Evolutionary conservation across 2,797 vertebrate species (phyloP), one percentile per base, ranked within the genome.

Genomic region (Tauraco hartlaubi): DNA sequence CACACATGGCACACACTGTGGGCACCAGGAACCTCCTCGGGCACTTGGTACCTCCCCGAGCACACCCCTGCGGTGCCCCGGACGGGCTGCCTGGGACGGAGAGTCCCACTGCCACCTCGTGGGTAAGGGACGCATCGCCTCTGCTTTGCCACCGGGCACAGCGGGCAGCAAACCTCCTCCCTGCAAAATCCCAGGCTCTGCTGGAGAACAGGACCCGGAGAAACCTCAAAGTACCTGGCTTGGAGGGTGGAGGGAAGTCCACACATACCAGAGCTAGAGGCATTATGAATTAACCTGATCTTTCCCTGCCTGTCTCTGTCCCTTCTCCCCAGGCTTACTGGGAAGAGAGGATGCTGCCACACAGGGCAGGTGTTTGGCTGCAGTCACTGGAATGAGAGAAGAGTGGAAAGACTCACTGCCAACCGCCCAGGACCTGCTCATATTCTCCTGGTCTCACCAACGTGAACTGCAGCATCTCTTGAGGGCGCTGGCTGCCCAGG

Each of bases 21-120:
- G 52, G 55, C 52, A 79, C 22, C 67, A 28, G 54, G 88, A 52
- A 51, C 15, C 35, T 37, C 61, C 62, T 59, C 2, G 12, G 43
- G 75, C 73, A 16, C 31, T 2, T 12, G 16, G 61, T 63, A 31
- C n/a, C 85, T 52, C 39, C 43, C 83, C 5, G 15, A 93, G 88
- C 66, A 46, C 63, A 37, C 35, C 85, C 84, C 67, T 56, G 33
- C 7, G 0, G 21, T 44, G 71, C 69, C 82, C 74, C 46, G n/a
- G 82, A 74, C 4, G 0, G 43, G 55, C 76, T 52, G 77, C 49
- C 80, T 56, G 83, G 88, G 79, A 77, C 33, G 66, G 96, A 96
- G 92, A 90, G 92, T 68, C 92, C 69, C 75, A 91, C 52, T 95
- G 94, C 97, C 97, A 98, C 95, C 97, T 97, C 88, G 97, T 88